Conservation (phyloP, 1,140 invertebrate species). For the Lordiphosa mommai region DNA sequence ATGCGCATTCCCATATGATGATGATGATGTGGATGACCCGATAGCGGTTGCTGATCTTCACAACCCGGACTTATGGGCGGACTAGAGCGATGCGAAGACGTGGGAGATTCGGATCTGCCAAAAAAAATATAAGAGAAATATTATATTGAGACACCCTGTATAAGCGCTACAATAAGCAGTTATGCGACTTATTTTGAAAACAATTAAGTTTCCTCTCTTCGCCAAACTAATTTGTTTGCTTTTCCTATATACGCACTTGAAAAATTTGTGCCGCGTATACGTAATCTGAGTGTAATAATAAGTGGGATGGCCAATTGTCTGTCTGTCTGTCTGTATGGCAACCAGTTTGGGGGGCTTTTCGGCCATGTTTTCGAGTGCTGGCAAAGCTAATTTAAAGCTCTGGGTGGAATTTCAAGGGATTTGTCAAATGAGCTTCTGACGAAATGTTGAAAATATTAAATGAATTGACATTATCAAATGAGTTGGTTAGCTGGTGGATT, state of each 20-base stretch:
- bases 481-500: no score
- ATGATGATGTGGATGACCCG: slow-evolving; percentile 25
- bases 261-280: slow-evolving; percentile 49
- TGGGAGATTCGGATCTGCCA: slow-evolving; percentile 76
- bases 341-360: slow-evolving; percentile 25
- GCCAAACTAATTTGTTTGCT: slow-evolving; percentile 63
- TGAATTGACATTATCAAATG: no score
- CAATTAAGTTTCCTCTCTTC: slow-evolving; percentile 45
- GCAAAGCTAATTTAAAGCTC: slow-evolving; percentile 62
- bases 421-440: no score
- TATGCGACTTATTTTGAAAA: slow-evolving; percentile 53
- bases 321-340: background rate
- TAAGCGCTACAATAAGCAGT: slow-evolving; percentile 28
- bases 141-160: slow-evolving; percentile 36
- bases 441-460: no score
- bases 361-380: slow-evolving; percentile 63
- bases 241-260: slow-evolving; percentile 46
- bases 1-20: slow-evolving; percentile 65
- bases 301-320: slow-evolving; percentile 42
- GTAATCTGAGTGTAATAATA: slow-evolving; percentile 54
- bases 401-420: slow-evolving; percentile 21
- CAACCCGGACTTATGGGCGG: slow-evolving; percentile 79
- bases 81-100: slow-evolving; percentile 78
- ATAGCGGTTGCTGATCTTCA: slow-evolving; percentile 67
- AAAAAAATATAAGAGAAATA: background rate